A percentile compares a stretch with the other conserved stretches of the same genome.
Evolutionary conservation across 1,140 invertebrate species (phyloP).

Genomic region (Zaprionus davidi): DNA sequence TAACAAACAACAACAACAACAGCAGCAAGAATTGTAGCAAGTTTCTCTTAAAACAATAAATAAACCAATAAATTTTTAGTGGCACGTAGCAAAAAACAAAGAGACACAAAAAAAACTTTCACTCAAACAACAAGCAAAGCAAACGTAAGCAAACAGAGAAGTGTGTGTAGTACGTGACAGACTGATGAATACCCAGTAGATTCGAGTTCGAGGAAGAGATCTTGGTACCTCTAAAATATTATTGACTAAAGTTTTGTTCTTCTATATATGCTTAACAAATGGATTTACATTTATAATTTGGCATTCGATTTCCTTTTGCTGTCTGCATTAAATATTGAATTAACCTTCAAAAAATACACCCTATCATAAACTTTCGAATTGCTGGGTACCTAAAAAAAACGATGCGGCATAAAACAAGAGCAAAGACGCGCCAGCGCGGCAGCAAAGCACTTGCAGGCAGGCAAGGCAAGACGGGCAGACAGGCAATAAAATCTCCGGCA

Average conservation of each 20-base stretch:
- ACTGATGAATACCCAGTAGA: neutral
- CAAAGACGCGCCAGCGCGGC: constrained; percentile 4
- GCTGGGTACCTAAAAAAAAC: constrained; percentile 18
- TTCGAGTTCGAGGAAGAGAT: neutral
- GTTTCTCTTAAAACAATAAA: constrained; percentile 70
- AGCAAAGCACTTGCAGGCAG: neutral
- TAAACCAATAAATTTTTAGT: constrained; percentile 76
- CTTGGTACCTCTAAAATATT: too few species aligned
- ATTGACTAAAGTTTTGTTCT: too few species aligned
- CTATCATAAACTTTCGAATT: neutral
- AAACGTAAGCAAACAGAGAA: constrained; percentile 8
- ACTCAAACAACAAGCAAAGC: constrained; percentile 35
- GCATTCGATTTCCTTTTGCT: too few species aligned
- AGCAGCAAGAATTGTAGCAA: constrained; percentile 42
- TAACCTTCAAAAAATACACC: neutral
- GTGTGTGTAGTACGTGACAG: neutral
- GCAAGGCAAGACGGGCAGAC: constrained; percentile 2
- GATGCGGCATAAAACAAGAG: constrained; percentile 49
- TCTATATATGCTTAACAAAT: too few species aligned
- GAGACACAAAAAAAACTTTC: constrained; percentile 35
- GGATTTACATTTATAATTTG: too few species aligned
- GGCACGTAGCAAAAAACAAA: constrained; percentile 55
- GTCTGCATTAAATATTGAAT: neutral
- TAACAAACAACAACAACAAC: constrained; percentile 11
- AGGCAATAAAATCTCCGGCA: constrained; percentile 49